A percentile compares a stretch with the other conserved stretches of the same genome.
Evolutionary conservation across 2,888 invertebrate species (phyloP).

Genomic region (Andrena marginata): DNA sequence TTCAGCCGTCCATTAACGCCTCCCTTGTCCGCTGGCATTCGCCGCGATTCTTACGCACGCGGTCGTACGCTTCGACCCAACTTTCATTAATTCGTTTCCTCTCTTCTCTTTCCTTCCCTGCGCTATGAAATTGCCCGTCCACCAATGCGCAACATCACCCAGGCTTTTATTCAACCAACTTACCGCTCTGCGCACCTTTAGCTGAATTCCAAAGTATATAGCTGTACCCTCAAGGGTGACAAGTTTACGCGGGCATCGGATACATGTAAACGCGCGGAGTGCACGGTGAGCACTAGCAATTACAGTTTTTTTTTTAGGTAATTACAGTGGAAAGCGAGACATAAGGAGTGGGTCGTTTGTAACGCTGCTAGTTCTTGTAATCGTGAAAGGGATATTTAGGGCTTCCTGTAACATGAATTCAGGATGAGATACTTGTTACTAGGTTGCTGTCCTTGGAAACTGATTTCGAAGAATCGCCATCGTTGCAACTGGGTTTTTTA

Average conservation of each 20-base stretch:
- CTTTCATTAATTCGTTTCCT: slow-evolving; percentile 65
- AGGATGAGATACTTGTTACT: slow-evolving; percentile 1
- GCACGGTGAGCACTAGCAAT: not conserved
- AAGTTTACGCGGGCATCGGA: slow-evolving; percentile 40
- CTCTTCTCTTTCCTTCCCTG: not conserved
- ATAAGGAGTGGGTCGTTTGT: not conserved
- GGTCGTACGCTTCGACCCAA: slow-evolving; percentile 56
- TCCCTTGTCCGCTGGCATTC: slow-evolving; percentile 60
- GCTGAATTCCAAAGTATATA: slow-evolving; percentile 35
- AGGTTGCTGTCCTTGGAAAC: too few relatives aligned
- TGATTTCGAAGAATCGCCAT: too few relatives aligned
- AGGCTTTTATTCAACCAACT: slow-evolving; percentile 38
- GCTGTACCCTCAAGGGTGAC: slow-evolving; percentile 41
- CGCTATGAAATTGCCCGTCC: slow-evolving; percentile 34
- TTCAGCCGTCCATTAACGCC: slow-evolving; percentile 73
- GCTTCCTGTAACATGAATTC: slow-evolving; percentile 11
- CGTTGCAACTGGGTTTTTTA: too few relatives aligned
- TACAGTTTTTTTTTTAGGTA: slow-evolving; percentile 22
- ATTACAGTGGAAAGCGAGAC: slow-evolving; percentile 26
- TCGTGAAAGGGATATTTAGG: not conserved
- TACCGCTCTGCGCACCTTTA: not conserved
- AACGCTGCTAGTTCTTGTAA: not conserved
- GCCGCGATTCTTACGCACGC: slow-evolving; percentile 49
- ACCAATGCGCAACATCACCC: slow-evolving; percentile 1
- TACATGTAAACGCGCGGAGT: slow-evolving; percentile 5